Conservation (phyloP, 2,113 vertebrate species). For the Chaetodon auriga region DNA sequence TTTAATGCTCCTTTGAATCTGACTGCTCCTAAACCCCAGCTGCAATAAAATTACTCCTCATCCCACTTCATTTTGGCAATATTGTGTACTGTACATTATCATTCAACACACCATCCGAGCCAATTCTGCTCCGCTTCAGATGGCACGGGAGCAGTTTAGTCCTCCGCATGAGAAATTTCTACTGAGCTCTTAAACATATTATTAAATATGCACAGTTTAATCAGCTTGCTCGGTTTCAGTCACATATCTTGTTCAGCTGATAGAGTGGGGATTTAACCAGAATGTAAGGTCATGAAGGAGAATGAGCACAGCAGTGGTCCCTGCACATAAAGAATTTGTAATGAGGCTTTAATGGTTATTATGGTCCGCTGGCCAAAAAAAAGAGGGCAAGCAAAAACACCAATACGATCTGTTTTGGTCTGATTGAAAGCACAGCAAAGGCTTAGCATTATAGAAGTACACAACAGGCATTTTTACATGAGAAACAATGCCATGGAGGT, state of each 20-base stretch:
- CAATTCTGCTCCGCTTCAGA: slow-evolving; percentile 31
- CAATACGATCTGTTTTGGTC: background rate
- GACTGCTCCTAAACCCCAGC: slow-evolving; percentile 38
- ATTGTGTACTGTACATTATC: slow-evolving; percentile 42
- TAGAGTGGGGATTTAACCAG: slow-evolving; percentile 18
- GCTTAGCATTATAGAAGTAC: background rate
- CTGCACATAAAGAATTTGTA: slow-evolving; percentile 28
- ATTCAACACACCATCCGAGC: slow-evolving; percentile 8
- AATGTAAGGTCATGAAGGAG: background rate
- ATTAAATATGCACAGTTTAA: slow-evolving; percentile 50
- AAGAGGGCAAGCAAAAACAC: background rate
- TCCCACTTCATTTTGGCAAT: slow-evolving; percentile 44
- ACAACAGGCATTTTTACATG: background rate
- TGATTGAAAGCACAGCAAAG: background rate
- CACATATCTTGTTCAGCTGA: slow-evolving; percentile 28
- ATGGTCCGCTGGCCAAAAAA: background rate
- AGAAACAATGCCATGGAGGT: background rate
- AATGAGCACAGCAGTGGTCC: slow-evolving; percentile 12
- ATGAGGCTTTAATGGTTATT: slow-evolving; percentile 28
- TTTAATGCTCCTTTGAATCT: slow-evolving; percentile 56
- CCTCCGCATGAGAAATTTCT: slow-evolving; percentile 7
- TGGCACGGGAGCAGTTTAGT: slow-evolving; percentile 20
- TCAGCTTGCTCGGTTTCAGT: slow-evolving; percentile 32
- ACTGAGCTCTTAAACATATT: slow-evolving; percentile 9
- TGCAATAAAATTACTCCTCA: slow-evolving; percentile 61